Evolutionary conservation across 1,140 invertebrate species (phyloP), one percentile per base, ranked within the genome.

Genomic region (Orius laevigatus): DNA sequence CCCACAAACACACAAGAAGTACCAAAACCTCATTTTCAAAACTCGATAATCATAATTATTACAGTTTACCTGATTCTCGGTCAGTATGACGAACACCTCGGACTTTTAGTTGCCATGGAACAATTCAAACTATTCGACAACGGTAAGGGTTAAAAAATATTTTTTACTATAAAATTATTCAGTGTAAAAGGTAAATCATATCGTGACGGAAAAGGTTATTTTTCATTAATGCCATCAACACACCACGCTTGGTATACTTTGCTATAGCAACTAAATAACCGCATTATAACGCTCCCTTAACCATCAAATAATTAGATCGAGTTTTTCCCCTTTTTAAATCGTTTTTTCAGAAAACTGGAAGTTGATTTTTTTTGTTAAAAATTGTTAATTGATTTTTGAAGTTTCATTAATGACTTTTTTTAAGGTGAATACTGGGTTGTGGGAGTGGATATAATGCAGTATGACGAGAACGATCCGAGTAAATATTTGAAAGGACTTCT

Each of bases 41-140:
- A 38, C 3, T 16, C 36, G 36, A 38, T 12, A 38, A 38, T 40
- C 10, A 10, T 49, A 31, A 50, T 57, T 56, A 53, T 81, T 73
- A 34, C 72, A 94, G 90, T 94, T 63, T 96, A 94, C 64, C 76
- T 97, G 1, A 79, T 92, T 32, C 73, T 96, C 48, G 90, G 91
- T 3, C 77, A 86, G 58, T 80, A 88, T 57, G 81, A 84, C 57
- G 86, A 91, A 56, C 85, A 89, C 57, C 71, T 88, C 34, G 87
- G 84, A 3, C 66, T 91, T 1, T 74, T 90, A 71, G 66, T 84
- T 34, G 83, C 82, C 12, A 71, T 90, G 63, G 78, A 91, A 54
- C 73, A 85, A 49, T 76, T 79, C 60, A 78, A 86, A 32, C 71
- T 94, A 1, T 73, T 95, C 36, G 75, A 86, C 51, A 79, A 76